Conservation (phyloP, 2,797 vertebrate species). For the Crenichthys baileyi region DNA sequence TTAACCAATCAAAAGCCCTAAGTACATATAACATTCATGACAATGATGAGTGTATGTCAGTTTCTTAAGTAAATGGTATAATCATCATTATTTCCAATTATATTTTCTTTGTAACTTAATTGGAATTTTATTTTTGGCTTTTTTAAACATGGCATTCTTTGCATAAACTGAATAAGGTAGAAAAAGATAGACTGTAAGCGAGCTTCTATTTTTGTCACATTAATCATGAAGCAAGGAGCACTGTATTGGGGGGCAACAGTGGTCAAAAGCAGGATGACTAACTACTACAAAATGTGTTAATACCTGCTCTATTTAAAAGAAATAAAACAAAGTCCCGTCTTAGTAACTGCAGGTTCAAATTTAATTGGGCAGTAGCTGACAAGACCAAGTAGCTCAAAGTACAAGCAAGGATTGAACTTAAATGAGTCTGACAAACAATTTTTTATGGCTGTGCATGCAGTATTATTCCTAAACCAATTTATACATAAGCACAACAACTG, state of each 20-base stretch:
- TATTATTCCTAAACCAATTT: constrained; percentile 34
- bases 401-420: constrained; percentile 59
- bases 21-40: not conserved
- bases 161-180: not conserved
- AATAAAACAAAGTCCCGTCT: constrained; percentile 35
- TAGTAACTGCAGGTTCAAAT: constrained; percentile 59
- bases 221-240: not conserved
- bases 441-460: constrained; percentile 30
- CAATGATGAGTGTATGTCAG: not conserved
- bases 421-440: constrained; percentile 51
- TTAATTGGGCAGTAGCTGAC: constrained; percentile 72
- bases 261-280: constrained; percentile 31
- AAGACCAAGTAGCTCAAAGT: constrained; percentile 62
- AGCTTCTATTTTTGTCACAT: constrained; percentile 26
- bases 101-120: not conserved
- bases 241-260: constrained; percentile 7
- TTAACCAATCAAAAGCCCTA: too few relatives aligned
- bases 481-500: constrained; percentile 26
- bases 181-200: constrained; percentile 11
- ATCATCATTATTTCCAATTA: not conserved
- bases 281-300: constrained; percentile 38
- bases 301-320: constrained; percentile 24
- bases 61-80: not conserved
- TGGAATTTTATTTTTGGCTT: not conserved
- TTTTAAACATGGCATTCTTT: not conserved